Evolutionary conservation across 2,888 invertebrate genomes (phyloP).

Genomic region (Limnephilus auricula): DNA sequence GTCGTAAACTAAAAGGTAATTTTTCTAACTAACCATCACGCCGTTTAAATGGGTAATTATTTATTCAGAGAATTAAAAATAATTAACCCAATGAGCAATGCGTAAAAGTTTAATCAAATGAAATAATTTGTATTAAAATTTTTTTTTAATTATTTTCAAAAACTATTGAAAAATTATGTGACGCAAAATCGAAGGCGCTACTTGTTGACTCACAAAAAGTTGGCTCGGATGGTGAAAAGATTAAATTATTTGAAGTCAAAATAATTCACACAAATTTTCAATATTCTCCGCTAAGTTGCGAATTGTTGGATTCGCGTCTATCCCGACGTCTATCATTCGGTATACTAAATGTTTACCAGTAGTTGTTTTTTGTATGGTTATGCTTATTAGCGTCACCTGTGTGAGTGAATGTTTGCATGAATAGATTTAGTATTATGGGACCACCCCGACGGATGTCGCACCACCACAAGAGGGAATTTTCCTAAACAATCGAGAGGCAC

Average conservation of each 20-base stretch:
- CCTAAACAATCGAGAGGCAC: background rate
- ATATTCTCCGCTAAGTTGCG: background rate
- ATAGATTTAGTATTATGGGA: conserved; percentile 50
- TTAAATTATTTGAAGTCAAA: background rate
- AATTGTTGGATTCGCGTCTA: background rate
- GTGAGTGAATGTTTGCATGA: conserved; percentile 55
- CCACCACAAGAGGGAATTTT: conserved; percentile 28
- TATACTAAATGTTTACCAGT: background rate
- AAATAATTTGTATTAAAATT: too few relatives aligned
- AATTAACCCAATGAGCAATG: background rate
- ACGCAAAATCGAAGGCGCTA: too few relatives aligned
- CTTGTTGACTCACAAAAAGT: background rate
- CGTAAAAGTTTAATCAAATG: too few relatives aligned
- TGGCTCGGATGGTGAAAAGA: background rate
- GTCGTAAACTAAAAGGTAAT: background rate
- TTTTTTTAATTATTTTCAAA: too few relatives aligned
- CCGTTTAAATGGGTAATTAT: too few relatives aligned
- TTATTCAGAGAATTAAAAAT: background rate
- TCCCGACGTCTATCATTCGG: background rate
- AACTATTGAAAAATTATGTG: too few relatives aligned
- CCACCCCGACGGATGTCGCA: conserved; percentile 65
- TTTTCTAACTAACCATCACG: too few relatives aligned
- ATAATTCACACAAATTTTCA: background rate
- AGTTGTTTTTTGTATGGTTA: conserved; percentile 26
- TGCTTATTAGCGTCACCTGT: conserved; percentile 39